Evolutionary conservation across 2,113 vertebrate genomes (phyloP).

Genomic region (Helogale parvula): DNA sequence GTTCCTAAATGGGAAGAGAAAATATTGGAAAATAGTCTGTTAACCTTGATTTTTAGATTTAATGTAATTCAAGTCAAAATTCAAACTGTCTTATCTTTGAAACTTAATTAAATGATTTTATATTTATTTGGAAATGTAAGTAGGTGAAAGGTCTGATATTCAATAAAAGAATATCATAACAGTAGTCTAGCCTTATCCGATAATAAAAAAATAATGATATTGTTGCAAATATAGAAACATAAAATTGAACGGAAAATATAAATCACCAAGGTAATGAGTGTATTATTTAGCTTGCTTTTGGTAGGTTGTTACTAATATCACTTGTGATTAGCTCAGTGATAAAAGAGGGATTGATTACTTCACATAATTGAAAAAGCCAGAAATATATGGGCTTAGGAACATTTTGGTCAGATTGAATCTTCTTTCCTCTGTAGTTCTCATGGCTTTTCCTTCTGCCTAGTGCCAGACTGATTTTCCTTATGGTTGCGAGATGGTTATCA

Average conservation of each 20-base stretch:
- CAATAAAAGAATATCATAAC: slow-evolving; percentile 43
- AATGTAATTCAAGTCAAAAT: slow-evolving; percentile 53
- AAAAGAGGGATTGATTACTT: not conserved
- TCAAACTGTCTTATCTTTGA: slow-evolving; percentile 51
- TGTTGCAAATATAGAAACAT: not conserved
- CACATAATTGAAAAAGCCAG: not conserved
- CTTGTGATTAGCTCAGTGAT: not conserved
- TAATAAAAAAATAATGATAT: not conserved
- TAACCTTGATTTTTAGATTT: slow-evolving; percentile 65
- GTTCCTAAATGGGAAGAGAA: slow-evolving; percentile 27
- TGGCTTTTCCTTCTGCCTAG: not conserved
- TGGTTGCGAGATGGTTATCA: not conserved
- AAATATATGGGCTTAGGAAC: not conserved
- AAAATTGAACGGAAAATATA: not conserved
- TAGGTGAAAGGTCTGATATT: slow-evolving; percentile 7
- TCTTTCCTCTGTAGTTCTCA: not conserved
- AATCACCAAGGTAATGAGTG: not conserved
- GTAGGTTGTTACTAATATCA: not conserved
- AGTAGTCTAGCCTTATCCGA: not conserved
- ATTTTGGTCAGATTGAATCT: not conserved
- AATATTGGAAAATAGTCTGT: slow-evolving; percentile 49
- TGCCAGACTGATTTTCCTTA: not conserved
- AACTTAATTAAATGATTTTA: slow-evolving; percentile 49
- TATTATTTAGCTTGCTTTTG: not conserved
- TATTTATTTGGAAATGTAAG: slow-evolving; percentile 58